Evolutionary conservation across 2,888 invertebrate species (phyloP).

Genomic region (Eupithecia centaureata): DNA sequence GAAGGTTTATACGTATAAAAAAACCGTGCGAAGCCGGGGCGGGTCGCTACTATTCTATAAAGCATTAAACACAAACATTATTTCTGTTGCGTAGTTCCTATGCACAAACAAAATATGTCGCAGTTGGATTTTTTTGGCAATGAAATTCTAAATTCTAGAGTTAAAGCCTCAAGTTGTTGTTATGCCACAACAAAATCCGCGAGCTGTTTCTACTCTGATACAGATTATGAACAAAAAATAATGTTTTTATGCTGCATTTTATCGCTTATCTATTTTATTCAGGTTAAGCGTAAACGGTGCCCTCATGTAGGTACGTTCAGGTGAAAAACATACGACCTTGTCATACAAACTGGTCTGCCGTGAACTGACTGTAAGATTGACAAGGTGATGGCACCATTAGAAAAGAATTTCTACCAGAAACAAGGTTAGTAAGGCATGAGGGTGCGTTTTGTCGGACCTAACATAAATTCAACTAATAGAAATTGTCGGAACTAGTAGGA

Average conservation of each 20-base stretch:
- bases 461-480: neutral
- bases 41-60: too few relatives aligned
- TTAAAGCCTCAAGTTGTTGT: too few relatives aligned
- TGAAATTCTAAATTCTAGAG: too few relatives aligned
- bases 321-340: neutral
- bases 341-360: neutral
- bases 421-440: neutral
- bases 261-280: slow-evolving; percentile 8
- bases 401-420: too few relatives aligned
- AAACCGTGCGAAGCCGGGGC: too few relatives aligned
- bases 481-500: too few relatives aligned
- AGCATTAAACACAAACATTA: too few relatives aligned
- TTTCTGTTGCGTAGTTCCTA: too few relatives aligned
- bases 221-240: neutral
- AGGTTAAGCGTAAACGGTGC: neutral
- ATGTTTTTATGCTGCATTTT: neutral
- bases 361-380: slow-evolving; percentile 1
- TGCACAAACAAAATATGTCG: too few relatives aligned
- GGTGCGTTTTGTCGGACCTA: neutral
- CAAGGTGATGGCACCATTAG: slow-evolving; percentile 7
- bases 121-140: too few relatives aligned
- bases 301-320: slow-evolving; percentile 1
- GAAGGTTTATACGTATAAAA: too few relatives aligned
- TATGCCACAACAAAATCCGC: slow-evolving; percentile 2
- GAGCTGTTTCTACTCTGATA: slow-evolving; percentile 3